Conservation (phyloP, 1,140 invertebrate species). For the Drosophila gunungcola region DNA sequence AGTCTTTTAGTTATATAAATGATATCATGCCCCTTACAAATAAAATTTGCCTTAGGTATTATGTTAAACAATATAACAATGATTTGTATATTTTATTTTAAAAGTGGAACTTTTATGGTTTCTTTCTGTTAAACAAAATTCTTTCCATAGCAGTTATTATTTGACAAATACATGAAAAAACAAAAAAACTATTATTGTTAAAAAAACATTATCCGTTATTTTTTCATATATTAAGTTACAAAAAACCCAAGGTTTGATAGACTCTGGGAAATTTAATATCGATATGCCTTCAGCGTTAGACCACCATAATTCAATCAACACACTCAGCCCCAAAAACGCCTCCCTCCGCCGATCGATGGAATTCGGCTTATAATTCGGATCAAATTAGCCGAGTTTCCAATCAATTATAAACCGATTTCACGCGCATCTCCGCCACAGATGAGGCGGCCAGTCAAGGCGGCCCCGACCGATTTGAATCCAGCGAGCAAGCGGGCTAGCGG, state of each 20-base stretch:
- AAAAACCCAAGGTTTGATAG: background rate
- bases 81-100: too few relatives aligned
- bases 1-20: too few relatives aligned
- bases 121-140: too few relatives aligned
- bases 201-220: too few relatives aligned
- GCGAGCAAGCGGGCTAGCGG: constrained; percentile 14
- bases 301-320: constrained; percentile 29
- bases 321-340: background rate
- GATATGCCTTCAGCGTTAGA: background rate
- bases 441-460: background rate
- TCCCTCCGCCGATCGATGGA: constrained; percentile 18
- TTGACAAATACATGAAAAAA: too few relatives aligned
- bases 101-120: too few relatives aligned
- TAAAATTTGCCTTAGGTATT: too few relatives aligned
- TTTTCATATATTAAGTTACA: too few relatives aligned
- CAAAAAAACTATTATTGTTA: too few relatives aligned
- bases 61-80: too few relatives aligned
- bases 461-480: constrained; percentile 23
- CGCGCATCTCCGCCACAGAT: constrained; percentile 40
- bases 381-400: constrained; percentile 46
- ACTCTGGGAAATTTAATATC: background rate
- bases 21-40: too few relatives aligned
- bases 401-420: constrained; percentile 54
- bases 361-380: constrained; percentile 22
- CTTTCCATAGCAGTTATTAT: too few relatives aligned